These are phyloP conservation scores for Tetanocera ferruginea DNA, from an alignment of 2,888 invertebrate species.

Conservation along the genomic window DNA sequence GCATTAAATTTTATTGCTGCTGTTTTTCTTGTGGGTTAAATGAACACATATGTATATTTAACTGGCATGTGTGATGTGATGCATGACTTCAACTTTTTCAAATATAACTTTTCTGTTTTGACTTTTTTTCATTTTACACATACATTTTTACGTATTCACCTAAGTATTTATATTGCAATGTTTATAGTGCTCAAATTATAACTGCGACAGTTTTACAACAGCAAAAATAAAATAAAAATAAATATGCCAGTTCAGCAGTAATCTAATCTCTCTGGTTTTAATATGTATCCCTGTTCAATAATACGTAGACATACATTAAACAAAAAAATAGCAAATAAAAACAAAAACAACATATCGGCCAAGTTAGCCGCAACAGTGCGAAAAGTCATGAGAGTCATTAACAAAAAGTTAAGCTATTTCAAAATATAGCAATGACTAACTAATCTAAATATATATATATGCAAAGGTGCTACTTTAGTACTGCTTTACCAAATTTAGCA, in stretches of 20 bases:
- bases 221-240: background rate
- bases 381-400: background rate
- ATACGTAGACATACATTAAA: background rate
- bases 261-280: background rate
- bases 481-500: background rate
- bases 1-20: too few relatives aligned
- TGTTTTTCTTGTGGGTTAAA: too few relatives aligned
- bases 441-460: background rate
- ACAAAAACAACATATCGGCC: background rate
- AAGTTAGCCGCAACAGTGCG: conserved; percentile 16
- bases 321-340: background rate
- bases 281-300: background rate
- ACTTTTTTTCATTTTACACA: too few relatives aligned
- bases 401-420: background rate
- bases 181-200: background rate
- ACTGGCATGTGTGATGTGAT: too few relatives aligned
- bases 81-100: too few relatives aligned
- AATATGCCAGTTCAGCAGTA: background rate
- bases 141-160: background rate
- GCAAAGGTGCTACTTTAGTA: background rate
- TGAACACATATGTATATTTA: too few relatives aligned
- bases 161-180: background rate
- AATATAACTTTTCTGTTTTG: too few relatives aligned
- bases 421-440: conserved; percentile 7
- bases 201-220: background rate